Conservation (phyloP, 2,888 invertebrate genomes). For the Sepioteuthis lessoniana region DNA sequence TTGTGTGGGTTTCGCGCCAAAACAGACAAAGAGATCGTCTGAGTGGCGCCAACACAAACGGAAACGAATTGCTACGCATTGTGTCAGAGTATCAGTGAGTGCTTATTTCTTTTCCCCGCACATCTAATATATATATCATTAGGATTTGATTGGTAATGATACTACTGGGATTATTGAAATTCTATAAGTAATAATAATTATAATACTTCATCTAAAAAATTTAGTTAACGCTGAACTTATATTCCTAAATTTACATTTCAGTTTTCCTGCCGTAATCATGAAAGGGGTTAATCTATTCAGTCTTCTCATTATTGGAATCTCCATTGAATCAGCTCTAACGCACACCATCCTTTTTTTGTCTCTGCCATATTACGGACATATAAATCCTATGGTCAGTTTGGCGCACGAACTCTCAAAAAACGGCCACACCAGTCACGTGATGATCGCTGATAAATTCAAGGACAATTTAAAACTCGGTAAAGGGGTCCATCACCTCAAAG, state of each 20-base stretch:
- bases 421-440: slow-evolving; percentile 16
- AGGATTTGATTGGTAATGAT: no score
- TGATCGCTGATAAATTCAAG: neutral
- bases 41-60: no score
- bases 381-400: neutral
- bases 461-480: neutral
- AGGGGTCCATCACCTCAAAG: neutral
- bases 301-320: neutral
- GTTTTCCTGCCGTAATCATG: neutral
- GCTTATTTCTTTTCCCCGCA: no score
- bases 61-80: no score
- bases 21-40: no score
- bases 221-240: no score
- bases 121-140: no score
- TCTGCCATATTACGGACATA: neutral
- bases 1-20: no score
- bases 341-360: neutral
- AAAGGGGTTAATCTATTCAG: neutral
- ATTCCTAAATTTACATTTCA: neutral
- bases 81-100: no score
- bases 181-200: no score
- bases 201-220: no score
- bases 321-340: neutral
- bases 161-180: no score
- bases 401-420: neutral